phyloP scores from a whole-genome alignment of 2,797 vertebrate genomes.

The Scolopax bukidnonensis region DNA sequence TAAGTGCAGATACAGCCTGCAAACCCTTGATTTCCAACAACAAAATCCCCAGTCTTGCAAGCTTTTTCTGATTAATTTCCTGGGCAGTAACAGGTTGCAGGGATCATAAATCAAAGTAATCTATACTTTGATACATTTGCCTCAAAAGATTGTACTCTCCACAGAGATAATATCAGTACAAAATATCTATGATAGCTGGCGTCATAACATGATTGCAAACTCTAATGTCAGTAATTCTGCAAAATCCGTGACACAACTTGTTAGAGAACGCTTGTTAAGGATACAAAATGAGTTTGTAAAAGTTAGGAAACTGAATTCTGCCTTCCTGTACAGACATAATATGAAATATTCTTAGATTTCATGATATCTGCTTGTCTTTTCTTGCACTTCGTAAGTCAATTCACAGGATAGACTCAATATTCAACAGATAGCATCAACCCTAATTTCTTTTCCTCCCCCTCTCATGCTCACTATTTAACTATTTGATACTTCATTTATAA shows the following conservation, averaged over 20 bases:
- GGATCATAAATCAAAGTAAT: background rate
- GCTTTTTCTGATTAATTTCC: background rate
- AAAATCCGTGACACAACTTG: background rate
- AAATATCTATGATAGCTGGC: background rate
- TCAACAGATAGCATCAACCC: background rate
- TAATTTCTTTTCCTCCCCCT: background rate
- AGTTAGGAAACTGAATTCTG: background rate
- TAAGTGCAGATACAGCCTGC: background rate
- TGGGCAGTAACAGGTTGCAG: background rate
- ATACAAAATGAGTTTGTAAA: background rate
- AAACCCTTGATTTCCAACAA: background rate
- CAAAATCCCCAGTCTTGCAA: background rate
- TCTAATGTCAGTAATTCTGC: background rate
- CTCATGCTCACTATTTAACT: background rate
- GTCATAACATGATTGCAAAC: background rate
- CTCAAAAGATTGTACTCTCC: background rate
- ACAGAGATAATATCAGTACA: accelerated
- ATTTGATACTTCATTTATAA: background rate
- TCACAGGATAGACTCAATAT: background rate
- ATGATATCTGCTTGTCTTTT: background rate
- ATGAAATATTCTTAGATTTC: background rate
- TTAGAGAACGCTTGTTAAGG: background rate
- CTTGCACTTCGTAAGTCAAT: background rate
- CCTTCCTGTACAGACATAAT: background rate
- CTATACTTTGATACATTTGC: background rate